Evolutionary conservation across 2,797 vertebrate species (phyloP).

Genomic region (Rhadinocentrus ornatus): DNA sequence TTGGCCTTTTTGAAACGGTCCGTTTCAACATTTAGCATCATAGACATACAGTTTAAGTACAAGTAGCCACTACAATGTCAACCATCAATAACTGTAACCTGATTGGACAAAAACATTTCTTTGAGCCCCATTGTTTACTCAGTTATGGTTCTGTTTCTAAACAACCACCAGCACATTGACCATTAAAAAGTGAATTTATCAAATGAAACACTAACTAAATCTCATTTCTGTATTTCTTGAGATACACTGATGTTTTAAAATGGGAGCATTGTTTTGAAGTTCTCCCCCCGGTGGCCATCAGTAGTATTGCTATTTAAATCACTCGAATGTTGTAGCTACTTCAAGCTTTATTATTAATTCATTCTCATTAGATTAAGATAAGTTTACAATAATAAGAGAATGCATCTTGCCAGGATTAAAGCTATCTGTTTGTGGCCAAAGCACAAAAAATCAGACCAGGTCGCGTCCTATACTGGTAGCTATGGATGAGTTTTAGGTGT

Average conservation of each 20-base stretch:
- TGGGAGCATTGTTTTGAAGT: not conserved
- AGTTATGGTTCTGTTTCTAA: not conserved
- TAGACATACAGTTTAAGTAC: too few species aligned
- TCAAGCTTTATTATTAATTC: too few species aligned
- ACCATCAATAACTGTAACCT: not conserved
- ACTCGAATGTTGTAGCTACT: too few species aligned
- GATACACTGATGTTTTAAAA: not conserved
- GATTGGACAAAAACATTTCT: not conserved
- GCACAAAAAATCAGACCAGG: too few species aligned
- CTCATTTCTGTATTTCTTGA: not conserved
- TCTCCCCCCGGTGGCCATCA: too few species aligned
- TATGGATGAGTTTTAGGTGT: not conserved
- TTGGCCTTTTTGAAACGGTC: not conserved
- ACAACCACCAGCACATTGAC: not conserved
- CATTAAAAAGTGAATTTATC: not conserved
- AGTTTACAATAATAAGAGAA: not conserved
- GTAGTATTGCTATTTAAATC: not conserved
- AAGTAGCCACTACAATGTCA: not conserved
- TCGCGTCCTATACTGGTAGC: not conserved
- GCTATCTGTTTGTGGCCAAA: too few species aligned
- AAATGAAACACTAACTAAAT: not conserved
- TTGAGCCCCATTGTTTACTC: not conserved
- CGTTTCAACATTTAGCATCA: not conserved
- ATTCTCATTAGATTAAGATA: not conserved
- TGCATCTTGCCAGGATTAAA: not conserved